Percentiles rank a stretch among this genome's conserved stretches.
These are phyloP conservation scores for Muricea muricata DNA, from an alignment of 92 coral and sea anemone species.

Conservation along the genomic window DNA sequence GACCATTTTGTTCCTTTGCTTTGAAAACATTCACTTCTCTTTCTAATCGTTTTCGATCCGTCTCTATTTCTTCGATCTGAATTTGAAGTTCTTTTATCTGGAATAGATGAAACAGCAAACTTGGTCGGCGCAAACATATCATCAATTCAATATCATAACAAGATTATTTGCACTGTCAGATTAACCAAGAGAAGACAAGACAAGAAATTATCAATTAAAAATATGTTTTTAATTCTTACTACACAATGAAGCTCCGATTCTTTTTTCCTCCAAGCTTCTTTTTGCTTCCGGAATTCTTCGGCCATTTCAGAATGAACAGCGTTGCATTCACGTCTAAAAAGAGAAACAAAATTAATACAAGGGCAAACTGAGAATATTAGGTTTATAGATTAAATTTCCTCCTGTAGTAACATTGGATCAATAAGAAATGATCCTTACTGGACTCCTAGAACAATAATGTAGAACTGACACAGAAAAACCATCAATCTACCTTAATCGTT, in stretches of 20 bases:
- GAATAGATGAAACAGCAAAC: neutral
- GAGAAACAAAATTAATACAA: neutral
- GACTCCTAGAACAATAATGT: neutral
- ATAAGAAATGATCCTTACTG: neutral
- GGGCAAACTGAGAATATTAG: neutral
- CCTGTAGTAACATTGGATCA: neutral
- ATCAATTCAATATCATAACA: too few relatives aligned
- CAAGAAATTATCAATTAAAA: too few relatives aligned
- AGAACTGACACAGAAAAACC: neutral
- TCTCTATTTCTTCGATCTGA: constrained; percentile 32
- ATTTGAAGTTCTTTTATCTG: constrained; percentile 44
- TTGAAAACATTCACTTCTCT: neutral
- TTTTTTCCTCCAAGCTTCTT: constrained; percentile 79
- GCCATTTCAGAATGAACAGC: constrained; percentile 92
- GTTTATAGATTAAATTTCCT: too few relatives aligned
- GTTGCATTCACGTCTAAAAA: constrained; percentile 82
- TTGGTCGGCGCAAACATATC: too few relatives aligned
- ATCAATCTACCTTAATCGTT: constrained; percentile 71
- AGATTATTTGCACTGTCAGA: too few relatives aligned
- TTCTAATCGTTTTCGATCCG: constrained; percentile 22
- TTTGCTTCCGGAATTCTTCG: constrained; percentile 78
- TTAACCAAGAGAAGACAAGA: too few relatives aligned
- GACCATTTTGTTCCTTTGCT: neutral
- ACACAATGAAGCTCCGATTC: constrained; percentile 91
- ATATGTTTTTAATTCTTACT: too few relatives aligned